Conservation (phyloP, 2,888 invertebrate species). For the Endotricha flammealis region DNA sequence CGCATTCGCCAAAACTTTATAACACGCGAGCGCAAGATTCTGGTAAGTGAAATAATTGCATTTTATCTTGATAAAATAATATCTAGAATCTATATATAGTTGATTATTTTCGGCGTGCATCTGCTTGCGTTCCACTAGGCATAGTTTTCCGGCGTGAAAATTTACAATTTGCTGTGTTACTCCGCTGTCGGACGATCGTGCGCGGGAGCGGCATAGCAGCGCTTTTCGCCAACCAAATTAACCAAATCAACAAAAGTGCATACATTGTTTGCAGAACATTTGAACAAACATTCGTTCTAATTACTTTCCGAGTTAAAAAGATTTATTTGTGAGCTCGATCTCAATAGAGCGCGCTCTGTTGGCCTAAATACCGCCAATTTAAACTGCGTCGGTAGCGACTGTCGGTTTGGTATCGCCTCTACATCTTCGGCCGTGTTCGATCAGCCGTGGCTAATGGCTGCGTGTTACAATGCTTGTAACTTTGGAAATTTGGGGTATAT, state of each 20-base stretch:
- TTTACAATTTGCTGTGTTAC: constrained; percentile 11
- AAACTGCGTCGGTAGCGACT: constrained; percentile 31
- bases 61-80: too few relatives aligned
- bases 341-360: constrained; percentile 36
- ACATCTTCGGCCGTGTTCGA: background rate
- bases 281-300: constrained; percentile 36
- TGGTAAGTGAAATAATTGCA: constrained; percentile 68
- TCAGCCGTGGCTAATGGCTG: constrained; percentile 13
- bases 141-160: constrained; percentile 30
- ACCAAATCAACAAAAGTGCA: constrained; percentile 46
- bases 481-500: too few relatives aligned
- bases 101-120: constrained; percentile 62
- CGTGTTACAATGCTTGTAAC: too few relatives aligned
- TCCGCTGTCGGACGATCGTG: constrained; percentile 4
- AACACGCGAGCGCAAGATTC: constrained; percentile 69
- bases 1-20: constrained; percentile 52
- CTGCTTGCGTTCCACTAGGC: constrained; percentile 41
- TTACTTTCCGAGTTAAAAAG: constrained; percentile 51
- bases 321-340: constrained; percentile 48
- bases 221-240: constrained; percentile 27
- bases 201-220: constrained; percentile 4
- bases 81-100: constrained; percentile 59
- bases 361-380: constrained; percentile 58
- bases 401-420: constrained; percentile 16
- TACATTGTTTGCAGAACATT: constrained; percentile 29